These are phyloP conservation scores for Pachyrhynchus sulphureomaculatus DNA, from an alignment of 1,140 invertebrate genomes.

Conservation along the genomic window DNA sequence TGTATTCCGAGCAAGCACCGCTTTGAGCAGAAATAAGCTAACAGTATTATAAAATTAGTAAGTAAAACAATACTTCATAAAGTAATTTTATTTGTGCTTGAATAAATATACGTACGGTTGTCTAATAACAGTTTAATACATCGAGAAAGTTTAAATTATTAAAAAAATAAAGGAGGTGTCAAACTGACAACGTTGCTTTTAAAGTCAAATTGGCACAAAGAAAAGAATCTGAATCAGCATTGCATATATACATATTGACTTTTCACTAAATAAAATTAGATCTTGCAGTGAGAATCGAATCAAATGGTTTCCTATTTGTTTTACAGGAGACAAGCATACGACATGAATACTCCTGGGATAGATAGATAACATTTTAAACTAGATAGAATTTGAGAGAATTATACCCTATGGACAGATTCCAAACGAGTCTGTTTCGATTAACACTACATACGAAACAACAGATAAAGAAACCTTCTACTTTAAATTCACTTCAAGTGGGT, in stretches of 20 bases:
- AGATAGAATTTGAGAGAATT: conserved; percentile 31
- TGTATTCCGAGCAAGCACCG: no score
- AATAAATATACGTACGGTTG: no score
- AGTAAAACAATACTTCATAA: no score
- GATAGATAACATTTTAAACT: conserved; percentile 33
- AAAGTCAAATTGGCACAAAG: neutral
- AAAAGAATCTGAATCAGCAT: conserved; percentile 10
- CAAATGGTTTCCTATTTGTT: conserved; percentile 21
- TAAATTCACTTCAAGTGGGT: no score
- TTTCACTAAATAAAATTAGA: conserved; percentile 21
- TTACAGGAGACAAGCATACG: conserved; percentile 15
- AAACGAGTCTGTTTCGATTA: conserved; percentile 10
- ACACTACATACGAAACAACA: conserved; percentile 1
- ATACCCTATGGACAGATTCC: conserved; percentile 25
- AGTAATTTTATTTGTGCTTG: no score
- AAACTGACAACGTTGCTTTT: neutral
- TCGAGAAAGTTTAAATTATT: no score
- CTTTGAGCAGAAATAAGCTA: no score
- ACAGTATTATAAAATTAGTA: no score
- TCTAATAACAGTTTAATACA: no score
- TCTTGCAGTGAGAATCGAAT: conserved; percentile 13
- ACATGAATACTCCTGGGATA: conserved; percentile 21
- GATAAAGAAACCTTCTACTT: no score
- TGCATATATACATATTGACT: conserved; percentile 17
- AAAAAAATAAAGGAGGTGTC: no score